Conservation (phyloP, 1,140 invertebrate genomes). For the Cydia splendana region DNA sequence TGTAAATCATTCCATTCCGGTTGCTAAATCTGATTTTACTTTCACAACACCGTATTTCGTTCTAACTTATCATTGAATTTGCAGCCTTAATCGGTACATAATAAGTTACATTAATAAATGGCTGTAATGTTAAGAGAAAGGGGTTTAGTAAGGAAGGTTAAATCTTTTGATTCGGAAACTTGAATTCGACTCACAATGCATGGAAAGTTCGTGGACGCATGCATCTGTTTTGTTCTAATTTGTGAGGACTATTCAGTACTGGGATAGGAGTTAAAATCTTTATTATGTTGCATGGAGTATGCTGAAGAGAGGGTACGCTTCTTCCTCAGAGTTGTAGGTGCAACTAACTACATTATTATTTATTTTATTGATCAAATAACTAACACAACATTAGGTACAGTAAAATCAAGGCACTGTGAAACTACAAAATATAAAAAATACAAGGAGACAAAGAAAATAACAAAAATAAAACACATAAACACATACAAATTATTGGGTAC, state of each 20-base stretch:
- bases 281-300: neutral
- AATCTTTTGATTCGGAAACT: neutral
- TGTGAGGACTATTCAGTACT: neutral
- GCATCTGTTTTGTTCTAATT: slow-evolving; percentile 14
- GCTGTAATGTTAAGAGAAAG: neutral
- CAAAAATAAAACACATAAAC: too few relatives aligned
- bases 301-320: too few relatives aligned
- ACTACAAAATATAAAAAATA: too few relatives aligned
- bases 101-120: neutral
- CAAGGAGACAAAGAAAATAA: too few relatives aligned
- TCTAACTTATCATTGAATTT: neutral
- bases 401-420: too few relatives aligned
- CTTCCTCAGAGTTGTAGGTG: too few relatives aligned
- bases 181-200: slow-evolving; percentile 1
- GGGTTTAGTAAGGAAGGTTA: neutral
- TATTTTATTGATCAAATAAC: too few relatives aligned
- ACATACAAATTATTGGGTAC: too few relatives aligned
- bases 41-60: neutral
- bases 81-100: neutral
- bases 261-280: neutral
- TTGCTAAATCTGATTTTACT: neutral
- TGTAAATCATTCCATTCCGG: slow-evolving; percentile 3
- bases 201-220: slow-evolving; percentile 2
- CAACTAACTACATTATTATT: neutral
- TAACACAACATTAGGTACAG: too few relatives aligned